Base-by-base conservation (phyloP, 2,113 vertebrate species). In the Ia io region DNA sequence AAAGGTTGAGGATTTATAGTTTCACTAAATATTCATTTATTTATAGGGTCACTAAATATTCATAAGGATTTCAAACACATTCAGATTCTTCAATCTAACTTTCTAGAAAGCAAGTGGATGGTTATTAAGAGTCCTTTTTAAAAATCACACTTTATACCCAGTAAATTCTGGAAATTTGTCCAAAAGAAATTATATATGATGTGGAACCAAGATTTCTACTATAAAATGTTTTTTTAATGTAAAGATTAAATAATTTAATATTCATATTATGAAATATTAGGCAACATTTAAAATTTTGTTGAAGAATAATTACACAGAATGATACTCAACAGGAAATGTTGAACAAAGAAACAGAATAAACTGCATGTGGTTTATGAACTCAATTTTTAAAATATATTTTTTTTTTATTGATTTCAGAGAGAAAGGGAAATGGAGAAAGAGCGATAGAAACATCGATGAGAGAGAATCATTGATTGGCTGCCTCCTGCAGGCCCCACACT, bases 261-360 rank as follows among this genome's bases (percentile, higher is more conserved):
- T 65, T 74, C 2, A 44, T 16, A 69, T n/a, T 70, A 74, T n/a
- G n/a, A 12, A 65, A 3, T 71, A 79, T 44, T 30, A 73, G 40
- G 65, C 10, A 47, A 90, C 56, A 86, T 90, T 86, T 86, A 59
- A 94, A 95, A 90, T 61, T 86, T 42, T 82, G 59, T 30, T 95
- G 25, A 93, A 61, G 18, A 88, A 88, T 40, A 65, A 67, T 76
- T 74, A 47, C 25, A 76, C 16, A 49, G 63, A 89, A 84, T 42
- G 32, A 56, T 80, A 35, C 67, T 90, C 56, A 80, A 44, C 80
- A 82, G 30, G 85, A 4, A 78, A 73, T 51, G 37, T 2, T 84
- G 23, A 32, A 9, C 63, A 85, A 51, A 69, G 32, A 80, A 83
- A 35, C 10, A 95, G 53, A 79, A 74, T 35, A 86, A 86, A 82